Evolutionary conservation across 2,113 vertebrate genomes (phyloP), one percentile per base, ranked within the genome.

Genomic region (Melozone crissalis): DNA sequence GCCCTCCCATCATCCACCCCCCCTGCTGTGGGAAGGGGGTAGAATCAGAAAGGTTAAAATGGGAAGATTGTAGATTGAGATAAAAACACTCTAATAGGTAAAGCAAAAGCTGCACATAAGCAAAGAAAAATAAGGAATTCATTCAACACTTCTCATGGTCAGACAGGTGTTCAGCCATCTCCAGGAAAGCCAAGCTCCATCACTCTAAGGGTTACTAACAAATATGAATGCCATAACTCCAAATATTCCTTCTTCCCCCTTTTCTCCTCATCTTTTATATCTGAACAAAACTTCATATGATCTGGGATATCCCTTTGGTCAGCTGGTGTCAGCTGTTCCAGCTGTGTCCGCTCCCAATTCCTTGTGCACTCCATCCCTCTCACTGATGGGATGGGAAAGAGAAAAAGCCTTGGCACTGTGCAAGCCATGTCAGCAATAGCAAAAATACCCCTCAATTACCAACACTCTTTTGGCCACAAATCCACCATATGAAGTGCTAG

Each of bases 151-250:
- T 67, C 59, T 63, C 31, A 57, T 33, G 0, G 7, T 27, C 17
- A 47, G 27, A 51, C 8, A 46, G 27, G 4, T 61, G 9, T 87
- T 87, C 57, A 81, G 49, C 24, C 17, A 65, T 37, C 31, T 47
- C 43, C 49, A 51, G n/a, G 31, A 81, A 18, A 68, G 18, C 27
- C 11, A 23, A 37, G 28, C 12, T 76, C 16, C 31, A 21, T 39
- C 21, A 44, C 0, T 0, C 0, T 27, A 30, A 47, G 0, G 4
- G 9, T 30, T 35, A 59, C 21, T 41, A 76, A 47, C 18, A 28
- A 68, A 84, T 44, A 63, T 49, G 55, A 77, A 59, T 13, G 3
- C 10, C 21, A 7, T 71, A 37, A 58, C 12, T 54, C 24, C 7
- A 11, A 68, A 35, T 28, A 15, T 65, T 19, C 4, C 7, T 33